Evolutionary conservation across 2,888 invertebrate genomes (phyloP), one percentile per base, ranked within the genome.

Genomic region (Gryllus longicercus): DNA sequence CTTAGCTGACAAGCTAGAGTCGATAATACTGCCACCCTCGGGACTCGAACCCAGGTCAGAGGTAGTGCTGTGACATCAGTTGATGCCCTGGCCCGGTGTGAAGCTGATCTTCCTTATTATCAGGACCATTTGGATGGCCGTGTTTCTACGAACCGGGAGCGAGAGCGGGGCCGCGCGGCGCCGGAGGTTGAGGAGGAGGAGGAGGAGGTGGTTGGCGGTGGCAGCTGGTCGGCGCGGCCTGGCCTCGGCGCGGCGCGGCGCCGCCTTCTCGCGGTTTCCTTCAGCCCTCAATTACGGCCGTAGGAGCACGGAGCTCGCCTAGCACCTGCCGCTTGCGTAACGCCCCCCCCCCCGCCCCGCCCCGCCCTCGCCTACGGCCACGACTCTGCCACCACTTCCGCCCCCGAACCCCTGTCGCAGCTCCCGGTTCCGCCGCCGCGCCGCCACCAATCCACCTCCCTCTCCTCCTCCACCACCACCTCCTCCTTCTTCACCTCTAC

Each of bases 271-370:
- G 63, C 63, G 63, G 63, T 63, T 63, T 63, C 63, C 63, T 63
- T 14, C 63, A 8, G 63, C 63, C 63, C 63, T n/a, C 63, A 63
- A 63, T 63, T 63, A 63, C 63, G n/a, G 63, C 63, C 16, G n/a
- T n/a, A 38, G 38, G 38, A 38, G 38, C 38, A 8, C 8, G 38
- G 38, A 4, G 63, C 63, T 3, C 63, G 63, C 63, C 63, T 63
- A 14, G 63, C 63, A 63, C 63, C 63, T 63, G 63, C 63, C 63
- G 63, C 63, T 63, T 63, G 63, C 63, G 63, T 63, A 63, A 63
- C 16, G 16, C 63, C 63, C 63, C 63, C 51, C 51, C 51, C 51
- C 51, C 16, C 51, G 21, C 21, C 21, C 63, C 63, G 2, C 2
- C 63, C 63, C 14, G 16, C 63, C 63, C 63, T 10, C 63, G 38